These are phyloP conservation scores for Thamnaconus septentrionalis DNA, from an alignment of 2,113 vertebrate species.

Conservation along the genomic window DNA sequence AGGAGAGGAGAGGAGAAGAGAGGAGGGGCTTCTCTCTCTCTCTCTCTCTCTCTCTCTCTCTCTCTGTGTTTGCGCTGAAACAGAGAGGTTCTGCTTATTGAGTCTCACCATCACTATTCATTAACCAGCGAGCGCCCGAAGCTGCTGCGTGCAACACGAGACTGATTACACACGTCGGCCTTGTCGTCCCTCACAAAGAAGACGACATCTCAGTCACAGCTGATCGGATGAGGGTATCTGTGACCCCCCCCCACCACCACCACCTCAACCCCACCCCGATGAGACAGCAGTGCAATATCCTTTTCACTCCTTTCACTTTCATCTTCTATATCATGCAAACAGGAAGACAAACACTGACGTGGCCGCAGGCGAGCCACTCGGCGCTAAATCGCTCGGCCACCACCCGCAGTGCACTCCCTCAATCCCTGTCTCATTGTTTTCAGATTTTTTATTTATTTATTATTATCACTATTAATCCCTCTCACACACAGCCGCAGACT, in stretches of 20 bases:
- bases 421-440: slow-evolving; percentile 17
- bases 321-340: background rate
- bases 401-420: background rate
- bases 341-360: background rate
- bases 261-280: too few species aligned
- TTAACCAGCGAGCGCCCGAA: slow-evolving; percentile 46
- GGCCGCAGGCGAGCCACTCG: background rate
- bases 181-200: slow-evolving; percentile 6
- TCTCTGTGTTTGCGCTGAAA: slow-evolving; percentile 15
- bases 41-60: background rate
- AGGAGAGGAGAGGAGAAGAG: slow-evolving; percentile 7
- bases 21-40: too few species aligned
- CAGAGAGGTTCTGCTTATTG: slow-evolving; percentile 24
- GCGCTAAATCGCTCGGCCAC: slow-evolving; percentile 26
- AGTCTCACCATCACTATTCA: slow-evolving; percentile 57
- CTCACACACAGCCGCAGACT: background rate
- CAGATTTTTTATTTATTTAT: slow-evolving; percentile 28
- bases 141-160: slow-evolving; percentile 40
- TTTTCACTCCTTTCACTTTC: slow-evolving; percentile 24
- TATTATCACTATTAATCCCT: background rate
- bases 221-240: slow-evolving; percentile 27
- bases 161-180: slow-evolving; percentile 46
- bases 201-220: background rate
- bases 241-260: background rate
- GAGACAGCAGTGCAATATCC: slow-evolving; percentile 30